phyloP scores from a whole-genome alignment of 2,888 invertebrate genomes.

The Parthenolecanium corni region DNA sequence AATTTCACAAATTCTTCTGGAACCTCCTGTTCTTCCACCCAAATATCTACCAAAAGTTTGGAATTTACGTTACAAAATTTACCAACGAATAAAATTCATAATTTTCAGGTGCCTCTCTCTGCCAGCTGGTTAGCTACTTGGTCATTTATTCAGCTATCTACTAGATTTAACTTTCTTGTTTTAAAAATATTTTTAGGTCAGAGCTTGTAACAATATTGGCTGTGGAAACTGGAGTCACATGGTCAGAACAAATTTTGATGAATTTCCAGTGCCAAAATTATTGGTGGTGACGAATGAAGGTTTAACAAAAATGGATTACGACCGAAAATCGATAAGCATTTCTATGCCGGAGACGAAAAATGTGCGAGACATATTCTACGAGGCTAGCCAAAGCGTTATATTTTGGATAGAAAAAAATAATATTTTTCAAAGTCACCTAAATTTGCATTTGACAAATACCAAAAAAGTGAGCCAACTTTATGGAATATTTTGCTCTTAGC shows the following conservation, averaged over 20 bases:
- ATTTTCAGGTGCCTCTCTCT: constrained; percentile 55
- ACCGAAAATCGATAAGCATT: constrained; percentile 17
- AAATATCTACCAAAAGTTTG: constrained; percentile 40
- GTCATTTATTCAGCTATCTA: neutral
- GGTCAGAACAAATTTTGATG: constrained; percentile 38
- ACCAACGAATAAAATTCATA: constrained; percentile 51
- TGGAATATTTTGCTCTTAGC: neutral
- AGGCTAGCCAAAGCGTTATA: constrained; percentile 1
- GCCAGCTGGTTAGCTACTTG: constrained; percentile 31
- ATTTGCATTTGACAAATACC: constrained; percentile 2
- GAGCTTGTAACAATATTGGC: constrained; percentile 68
- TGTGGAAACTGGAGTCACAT: constrained; percentile 57
- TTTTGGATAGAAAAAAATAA: constrained; percentile 12
- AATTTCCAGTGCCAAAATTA: constrained; percentile 17
- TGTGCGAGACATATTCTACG: constrained; percentile 10
- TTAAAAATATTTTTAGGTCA: constrained; percentile 46
- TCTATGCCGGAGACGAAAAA: constrained; percentile 1
- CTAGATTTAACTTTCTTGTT: no score
- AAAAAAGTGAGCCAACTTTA: neutral
- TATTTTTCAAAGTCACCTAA: constrained; percentile 7
- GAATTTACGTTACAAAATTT: constrained; percentile 50
- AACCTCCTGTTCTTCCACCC: constrained; percentile 13
- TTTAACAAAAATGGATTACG: constrained; percentile 16
- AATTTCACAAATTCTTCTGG: constrained; percentile 9
- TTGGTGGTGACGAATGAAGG: constrained; percentile 17